Evolutionary conservation across 2,113 vertebrate genomes (phyloP), one percentile per base, ranked within the genome.

Genomic region (Epinephelus lanceolatus): DNA sequence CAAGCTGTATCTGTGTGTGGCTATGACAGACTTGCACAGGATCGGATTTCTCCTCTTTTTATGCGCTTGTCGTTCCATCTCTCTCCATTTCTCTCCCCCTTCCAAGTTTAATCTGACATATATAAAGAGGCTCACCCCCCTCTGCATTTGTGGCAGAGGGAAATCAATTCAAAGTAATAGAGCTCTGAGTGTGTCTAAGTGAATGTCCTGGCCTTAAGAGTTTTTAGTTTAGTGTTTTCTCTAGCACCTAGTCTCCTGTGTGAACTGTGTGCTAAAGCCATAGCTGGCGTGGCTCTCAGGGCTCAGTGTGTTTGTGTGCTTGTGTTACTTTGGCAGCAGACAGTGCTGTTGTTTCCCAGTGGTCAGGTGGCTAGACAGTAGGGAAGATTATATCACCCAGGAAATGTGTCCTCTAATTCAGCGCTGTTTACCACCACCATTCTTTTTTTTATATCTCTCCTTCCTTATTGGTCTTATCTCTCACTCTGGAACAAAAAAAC

Each of bases 81-180:
- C 47, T 67, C 61, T 80, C 73, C 57, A 52, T 89, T 86, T 76
- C 72, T 81, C 59, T 78, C 68, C 83, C 55, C 70, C 65, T 78
- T 83, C 80, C 71, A 78, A 74, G 76, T 91, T 88, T 88, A 92
- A 89, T 91, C 86, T 90, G 88, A 92, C 88, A 61, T 51, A 61
- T 83, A 86, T 83, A 90, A 92, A 91, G 88, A 84, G 78, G 72
- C 87, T 87, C 82, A 65, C 67, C 76, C 76, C 53, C 73, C 18
- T 61, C 62, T 84, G 78, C 63, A 76, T 81, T 91, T 89, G 88
- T 79, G 85, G 85, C 82, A 66, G 78, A 87, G 85, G 70, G 83
- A 90, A 91, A 92, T 92, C 90, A 91, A 89, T 92, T 93, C 81
- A 71, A 86, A 89, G 86, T 87, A 88, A 93, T 86, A 77, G 81